Percentiles rank a stretch among this genome's conserved stretches.
Conservation (phyloP, 2,797 vertebrate genomes). For the Pelochelys cantorii region DNA sequence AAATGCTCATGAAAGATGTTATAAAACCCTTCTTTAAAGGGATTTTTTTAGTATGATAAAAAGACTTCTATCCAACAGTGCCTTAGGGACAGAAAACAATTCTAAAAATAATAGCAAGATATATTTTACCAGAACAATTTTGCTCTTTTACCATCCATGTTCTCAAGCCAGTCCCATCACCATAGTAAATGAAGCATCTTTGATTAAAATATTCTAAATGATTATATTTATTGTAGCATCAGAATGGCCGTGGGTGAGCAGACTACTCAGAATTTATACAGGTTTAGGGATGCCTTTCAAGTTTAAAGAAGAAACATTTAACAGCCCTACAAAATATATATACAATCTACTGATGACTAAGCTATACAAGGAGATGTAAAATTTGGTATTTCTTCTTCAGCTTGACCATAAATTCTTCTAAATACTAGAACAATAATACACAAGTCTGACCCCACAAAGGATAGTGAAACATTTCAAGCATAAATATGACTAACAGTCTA, state of each 20-base stretch:
- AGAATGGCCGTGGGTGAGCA: background rate
- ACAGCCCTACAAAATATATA: background rate
- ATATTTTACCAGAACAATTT: background rate
- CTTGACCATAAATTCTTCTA: background rate
- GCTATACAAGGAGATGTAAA: background rate
- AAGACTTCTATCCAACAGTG: background rate
- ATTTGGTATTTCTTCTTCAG: background rate
- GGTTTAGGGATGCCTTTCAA: background rate
- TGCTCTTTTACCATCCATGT: background rate
- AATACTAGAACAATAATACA: background rate
- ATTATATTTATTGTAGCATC: background rate
- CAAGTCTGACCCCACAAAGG: background rate
- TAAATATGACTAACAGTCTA: background rate
- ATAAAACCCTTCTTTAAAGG: background rate
- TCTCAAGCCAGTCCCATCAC: background rate
- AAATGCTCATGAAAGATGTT: accelerated
- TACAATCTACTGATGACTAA: background rate
- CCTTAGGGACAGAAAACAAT: background rate
- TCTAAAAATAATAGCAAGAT: background rate
- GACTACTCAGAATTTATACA: background rate
- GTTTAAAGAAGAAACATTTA: background rate
- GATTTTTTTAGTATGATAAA: background rate
- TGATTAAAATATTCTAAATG: background rate
- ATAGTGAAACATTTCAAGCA: background rate
- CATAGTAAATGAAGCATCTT: background rate